Percentiles rank a stretch among this genome's conserved stretches.
Evolutionary conservation across 2,888 invertebrate species (phyloP).

Genomic region (Sipha maydis): DNA sequence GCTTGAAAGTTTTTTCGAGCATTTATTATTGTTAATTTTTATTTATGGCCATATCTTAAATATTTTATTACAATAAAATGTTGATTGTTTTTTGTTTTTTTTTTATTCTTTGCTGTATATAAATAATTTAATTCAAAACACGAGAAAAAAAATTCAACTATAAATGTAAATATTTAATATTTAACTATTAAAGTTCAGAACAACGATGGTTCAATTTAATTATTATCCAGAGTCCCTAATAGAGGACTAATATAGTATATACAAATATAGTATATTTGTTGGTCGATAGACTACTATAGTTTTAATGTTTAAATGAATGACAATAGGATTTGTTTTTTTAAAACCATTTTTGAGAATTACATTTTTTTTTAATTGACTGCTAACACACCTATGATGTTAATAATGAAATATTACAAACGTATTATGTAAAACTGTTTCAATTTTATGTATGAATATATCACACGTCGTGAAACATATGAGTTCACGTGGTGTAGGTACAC

Average conservation of each 20-base stretch:
- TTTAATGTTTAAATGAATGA: too few species aligned
- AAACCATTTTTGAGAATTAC: not conserved
- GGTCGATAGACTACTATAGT: too few species aligned
- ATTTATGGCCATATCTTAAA: not conserved
- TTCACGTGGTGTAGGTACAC: not conserved
- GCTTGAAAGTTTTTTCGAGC: not conserved
- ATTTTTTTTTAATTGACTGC: too few species aligned
- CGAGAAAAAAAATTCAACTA: slow-evolving; percentile 10
- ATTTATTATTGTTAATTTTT: not conserved
- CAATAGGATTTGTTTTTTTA: not conserved
- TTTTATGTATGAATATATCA: not conserved
- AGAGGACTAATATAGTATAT: too few species aligned
- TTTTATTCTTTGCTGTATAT: not conserved
- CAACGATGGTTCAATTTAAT: slow-evolving; percentile 11
- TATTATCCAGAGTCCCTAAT: too few species aligned
- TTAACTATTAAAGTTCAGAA: slow-evolving; percentile 22
- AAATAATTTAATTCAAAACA: not conserved
- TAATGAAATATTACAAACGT: not conserved
- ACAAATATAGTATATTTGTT: too few species aligned
- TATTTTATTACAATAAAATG: not conserved
- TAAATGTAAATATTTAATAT: not conserved
- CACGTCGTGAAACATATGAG: not conserved
- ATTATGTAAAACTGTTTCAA: not conserved
- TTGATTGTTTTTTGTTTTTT: not conserved
- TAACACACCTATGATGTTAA: not conserved